Conservation (phyloP, 2,888 invertebrate genomes). For the Cremastobaeus sp. region DNA sequence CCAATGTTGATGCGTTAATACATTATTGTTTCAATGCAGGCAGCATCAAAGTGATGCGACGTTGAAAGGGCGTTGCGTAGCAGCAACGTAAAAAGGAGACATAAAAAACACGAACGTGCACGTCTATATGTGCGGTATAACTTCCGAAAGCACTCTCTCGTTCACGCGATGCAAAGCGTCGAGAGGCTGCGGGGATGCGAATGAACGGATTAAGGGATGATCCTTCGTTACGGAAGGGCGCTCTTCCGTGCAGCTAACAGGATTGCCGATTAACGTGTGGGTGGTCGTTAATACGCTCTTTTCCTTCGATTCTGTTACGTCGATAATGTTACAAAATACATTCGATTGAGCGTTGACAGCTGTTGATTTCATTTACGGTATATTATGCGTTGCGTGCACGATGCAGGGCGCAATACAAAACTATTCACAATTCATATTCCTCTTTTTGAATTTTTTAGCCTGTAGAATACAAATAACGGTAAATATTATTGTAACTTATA, state of each 20-base stretch:
- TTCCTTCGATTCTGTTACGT: conserved; percentile 51
- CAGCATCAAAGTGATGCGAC: conserved; percentile 54
- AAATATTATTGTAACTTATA: too few species aligned
- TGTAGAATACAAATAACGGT: too few species aligned
- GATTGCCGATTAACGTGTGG: conserved; percentile 71
- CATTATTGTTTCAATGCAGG: conserved; percentile 56
- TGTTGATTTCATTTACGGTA: conserved; percentile 56
- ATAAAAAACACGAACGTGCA: conserved; percentile 57
- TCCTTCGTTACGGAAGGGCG: conserved; percentile 73
- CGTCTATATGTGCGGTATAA: conserved; percentile 67
- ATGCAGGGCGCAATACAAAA: conserved; percentile 47
- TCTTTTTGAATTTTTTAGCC: conserved; percentile 7
- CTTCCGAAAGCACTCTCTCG: conserved; percentile 71
- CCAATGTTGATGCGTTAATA: conserved; percentile 53
- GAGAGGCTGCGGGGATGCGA: conserved; percentile 74
- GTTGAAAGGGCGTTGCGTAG: conserved; percentile 61
- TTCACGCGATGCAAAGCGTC: conserved; percentile 64
- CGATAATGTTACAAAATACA: conserved; percentile 60
- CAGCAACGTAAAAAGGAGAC: conserved; percentile 58
- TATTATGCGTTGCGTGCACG: conserved; percentile 51
- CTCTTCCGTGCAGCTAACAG: conserved; percentile 74
- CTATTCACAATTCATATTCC: conserved; percentile 32
- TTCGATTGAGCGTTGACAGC: conserved; percentile 60
- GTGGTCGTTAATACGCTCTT: conserved; percentile 62
- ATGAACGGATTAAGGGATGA: conserved; percentile 78